A percentile compares a stretch with the other conserved stretches of the same genome.
These are phyloP conservation scores for Cheilosia urbana DNA, from an alignment of 2,888 invertebrate species.

Conservation along the genomic window DNA sequence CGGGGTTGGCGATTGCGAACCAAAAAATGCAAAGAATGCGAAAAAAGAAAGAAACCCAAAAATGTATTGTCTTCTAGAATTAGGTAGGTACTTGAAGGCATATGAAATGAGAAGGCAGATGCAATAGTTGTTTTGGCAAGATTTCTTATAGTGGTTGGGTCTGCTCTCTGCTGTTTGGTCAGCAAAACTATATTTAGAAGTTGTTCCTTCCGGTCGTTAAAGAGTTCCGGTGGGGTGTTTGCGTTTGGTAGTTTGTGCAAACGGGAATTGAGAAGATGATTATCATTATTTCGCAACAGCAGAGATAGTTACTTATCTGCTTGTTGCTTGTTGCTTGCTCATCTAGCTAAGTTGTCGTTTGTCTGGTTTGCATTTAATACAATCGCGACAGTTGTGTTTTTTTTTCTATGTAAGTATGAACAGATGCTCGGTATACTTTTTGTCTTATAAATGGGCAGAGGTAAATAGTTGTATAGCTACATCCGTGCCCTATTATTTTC, in stretches of 20 bases:
- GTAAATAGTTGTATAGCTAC: too few relatives aligned
- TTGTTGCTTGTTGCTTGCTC: too few relatives aligned
- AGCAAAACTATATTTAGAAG: not conserved
- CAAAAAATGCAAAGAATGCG: conserved; percentile 25
- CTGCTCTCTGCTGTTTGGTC: too few relatives aligned
- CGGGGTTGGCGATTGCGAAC: conserved; percentile 21
- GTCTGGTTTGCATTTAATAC: too few relatives aligned
- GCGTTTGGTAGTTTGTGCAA: not conserved
- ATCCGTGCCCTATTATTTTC: too few relatives aligned
- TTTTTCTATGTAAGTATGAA: too few relatives aligned
- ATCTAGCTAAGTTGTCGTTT: too few relatives aligned
- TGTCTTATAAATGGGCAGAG: too few relatives aligned
- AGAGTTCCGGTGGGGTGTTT: conserved; percentile 2
- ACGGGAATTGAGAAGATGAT: not conserved
- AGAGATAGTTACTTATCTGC: too few relatives aligned
- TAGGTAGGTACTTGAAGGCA: not conserved
- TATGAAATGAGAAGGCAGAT: conserved; percentile 6
- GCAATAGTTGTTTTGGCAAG: not conserved
- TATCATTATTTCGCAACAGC: not conserved
- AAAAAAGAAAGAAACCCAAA: conserved; percentile 2
- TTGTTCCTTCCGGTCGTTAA: conserved; percentile 17
- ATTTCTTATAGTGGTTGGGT: not conserved
- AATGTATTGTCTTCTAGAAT: not conserved
- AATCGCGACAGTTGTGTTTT: too few relatives aligned
- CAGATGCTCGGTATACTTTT: too few relatives aligned